Evolutionary conservation across 2,113 vertebrate genomes (phyloP).

Genomic region (Alouatta palliata): DNA sequence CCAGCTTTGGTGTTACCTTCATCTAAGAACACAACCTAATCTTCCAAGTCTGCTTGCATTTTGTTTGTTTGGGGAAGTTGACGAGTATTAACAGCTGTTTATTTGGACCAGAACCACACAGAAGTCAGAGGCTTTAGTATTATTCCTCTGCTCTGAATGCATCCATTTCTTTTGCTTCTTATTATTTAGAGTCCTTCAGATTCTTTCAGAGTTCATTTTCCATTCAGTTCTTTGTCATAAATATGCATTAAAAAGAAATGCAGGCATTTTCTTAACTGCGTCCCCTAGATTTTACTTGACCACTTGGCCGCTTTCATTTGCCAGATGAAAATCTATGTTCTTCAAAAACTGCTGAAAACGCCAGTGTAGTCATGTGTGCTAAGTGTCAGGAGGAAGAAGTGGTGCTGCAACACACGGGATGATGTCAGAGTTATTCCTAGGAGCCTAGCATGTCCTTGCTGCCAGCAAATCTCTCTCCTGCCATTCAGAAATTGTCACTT

Average conservation of each 20-base stretch:
- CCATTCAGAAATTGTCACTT: conserved; percentile 30
- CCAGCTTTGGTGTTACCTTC: neutral
- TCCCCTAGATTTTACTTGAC: neutral
- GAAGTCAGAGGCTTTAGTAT: neutral
- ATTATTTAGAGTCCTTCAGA: neutral
- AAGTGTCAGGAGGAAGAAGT: neutral
- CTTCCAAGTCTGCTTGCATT: neutral
- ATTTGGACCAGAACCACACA: neutral
- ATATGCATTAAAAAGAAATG: neutral
- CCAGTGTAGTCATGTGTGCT: neutral
- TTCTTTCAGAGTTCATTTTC: neutral
- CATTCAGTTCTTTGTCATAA: neutral
- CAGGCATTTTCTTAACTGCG: neutral
- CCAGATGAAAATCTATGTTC: conserved; percentile 5
- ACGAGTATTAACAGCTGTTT: neutral
- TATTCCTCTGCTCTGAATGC: neutral
- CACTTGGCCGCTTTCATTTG: neutral
- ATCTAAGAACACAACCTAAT: neutral
- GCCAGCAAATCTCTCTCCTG: conserved; percentile 24
- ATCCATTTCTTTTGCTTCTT: conserved; percentile 10
- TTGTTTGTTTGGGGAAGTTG: neutral
- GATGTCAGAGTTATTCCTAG: conserved; percentile 10
- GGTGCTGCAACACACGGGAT: neutral
- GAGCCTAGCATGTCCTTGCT: neutral
- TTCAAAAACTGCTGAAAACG: neutral